Evolutionary conservation across 2,888 invertebrate species (phyloP), one percentile per base, ranked within the genome.

Genomic region (Lasioglossum pauxillum): DNA sequence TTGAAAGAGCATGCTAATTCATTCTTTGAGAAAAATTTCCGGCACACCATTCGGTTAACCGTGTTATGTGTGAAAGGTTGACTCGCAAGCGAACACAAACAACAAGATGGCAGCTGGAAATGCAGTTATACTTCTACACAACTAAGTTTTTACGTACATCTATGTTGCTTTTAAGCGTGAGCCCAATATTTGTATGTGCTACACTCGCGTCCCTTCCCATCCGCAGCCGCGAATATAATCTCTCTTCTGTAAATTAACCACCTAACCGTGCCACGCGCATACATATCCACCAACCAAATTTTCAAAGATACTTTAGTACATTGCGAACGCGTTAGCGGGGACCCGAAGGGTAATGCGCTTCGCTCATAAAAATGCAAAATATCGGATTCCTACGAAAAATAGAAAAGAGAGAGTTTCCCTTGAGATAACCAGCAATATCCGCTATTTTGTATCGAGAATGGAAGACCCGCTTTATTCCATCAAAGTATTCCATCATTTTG

Each of bases 121-220:
- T 84, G 73, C 53, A n/a, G 75, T 76, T 78, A 78, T 19, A 72
- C 44, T 60, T 35, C 49, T 3, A 78, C n/a, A 31, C 57, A 46
- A n/a, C 72, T 14, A 85, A 79, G 75, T 84, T 84, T 79, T 69
- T 80, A 38, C 72, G 72, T 57, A n/a, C n/a, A 57, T 67, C 38
- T 79, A 79, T n/a, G 14, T 67, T 73, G 85, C 79, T 85, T 85
- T 85, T 84, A 84, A 83, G 78, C 75, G 60, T 19, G 80, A 84
- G 67, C 46, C 76, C 85, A 79, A 85, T 85, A 85, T 85, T 84
- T 80, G 79, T 57, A 67, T 76, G 75, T 76, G 78, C 76, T 73
- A 67, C 67, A 75, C 38, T 79, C 12, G 57, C 72, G 16, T 44
- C 67, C 72, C 79, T 79, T 53, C 8, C 72, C n/a, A 10, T 8